These are phyloP conservation scores for Polymixis flavicincta DNA, from an alignment of 2,888 invertebrate genomes.

Conservation along the genomic window DNA sequence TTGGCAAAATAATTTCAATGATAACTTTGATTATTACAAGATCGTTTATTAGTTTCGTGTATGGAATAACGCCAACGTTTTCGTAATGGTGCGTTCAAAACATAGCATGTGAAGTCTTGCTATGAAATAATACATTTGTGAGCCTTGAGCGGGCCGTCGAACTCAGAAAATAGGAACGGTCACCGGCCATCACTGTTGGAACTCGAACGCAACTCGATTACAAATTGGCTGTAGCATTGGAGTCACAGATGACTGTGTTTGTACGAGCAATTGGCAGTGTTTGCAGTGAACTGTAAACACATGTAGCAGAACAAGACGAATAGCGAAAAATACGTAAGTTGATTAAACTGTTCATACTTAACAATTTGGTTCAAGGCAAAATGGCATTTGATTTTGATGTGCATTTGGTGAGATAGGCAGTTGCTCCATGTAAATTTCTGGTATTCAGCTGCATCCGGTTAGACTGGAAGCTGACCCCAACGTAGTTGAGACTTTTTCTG, in stretches of 20 bases:
- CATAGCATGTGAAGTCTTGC: slow-evolving; percentile 54
- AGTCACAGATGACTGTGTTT: slow-evolving; percentile 36
- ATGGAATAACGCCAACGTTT: slow-evolving; percentile 57
- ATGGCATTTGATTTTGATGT: no score
- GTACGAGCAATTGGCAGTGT: slow-evolving; percentile 25
- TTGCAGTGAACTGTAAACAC: slow-evolving; percentile 13
- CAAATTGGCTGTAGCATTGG: slow-evolving; percentile 24
- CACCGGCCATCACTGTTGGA: slow-evolving; percentile 61
- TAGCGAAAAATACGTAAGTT: not conserved
- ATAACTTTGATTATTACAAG: slow-evolving; percentile 23
- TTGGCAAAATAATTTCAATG: slow-evolving; percentile 4
- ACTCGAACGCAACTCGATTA: slow-evolving; percentile 66
- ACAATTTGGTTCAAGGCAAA: not conserved
- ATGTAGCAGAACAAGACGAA: not conserved
- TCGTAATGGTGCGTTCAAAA: slow-evolving; percentile 45
- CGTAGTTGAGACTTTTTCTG: no score
- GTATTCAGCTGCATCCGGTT: no score
- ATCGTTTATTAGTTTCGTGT: slow-evolving; percentile 25
- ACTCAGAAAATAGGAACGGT: slow-evolving; percentile 73
- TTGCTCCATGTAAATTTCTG: no score
- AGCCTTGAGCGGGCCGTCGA: slow-evolving; percentile 75
- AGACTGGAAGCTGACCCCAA: no score
- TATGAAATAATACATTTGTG: slow-evolving; percentile 68
- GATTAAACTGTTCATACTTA: slow-evolving; percentile 10
- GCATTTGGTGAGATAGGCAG: no score